Evolutionary conservation across 2,113 vertebrate genomes (phyloP).

Genomic region (Delphinus delphis): DNA sequence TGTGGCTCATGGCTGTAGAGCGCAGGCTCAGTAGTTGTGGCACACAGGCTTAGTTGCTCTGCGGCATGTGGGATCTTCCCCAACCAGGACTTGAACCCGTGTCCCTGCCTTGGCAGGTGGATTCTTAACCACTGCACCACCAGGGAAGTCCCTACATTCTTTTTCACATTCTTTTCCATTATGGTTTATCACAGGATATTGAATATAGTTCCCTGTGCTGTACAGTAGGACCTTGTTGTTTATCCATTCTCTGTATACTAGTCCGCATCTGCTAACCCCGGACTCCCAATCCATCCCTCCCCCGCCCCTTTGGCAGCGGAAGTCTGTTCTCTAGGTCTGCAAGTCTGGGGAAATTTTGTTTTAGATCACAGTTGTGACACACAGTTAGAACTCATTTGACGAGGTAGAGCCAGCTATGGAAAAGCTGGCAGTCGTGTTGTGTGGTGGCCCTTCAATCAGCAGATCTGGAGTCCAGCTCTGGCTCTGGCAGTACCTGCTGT

Average conservation of each 20-base stretch:
- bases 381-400: background rate
- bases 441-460: too few relatives aligned
- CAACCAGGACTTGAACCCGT: too few relatives aligned
- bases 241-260: background rate
- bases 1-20: too few relatives aligned
- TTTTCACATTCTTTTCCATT: background rate
- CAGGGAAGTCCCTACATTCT: background rate
- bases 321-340: background rate
- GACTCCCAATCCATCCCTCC: background rate
- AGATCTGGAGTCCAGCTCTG: background rate
- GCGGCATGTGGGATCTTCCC: too few relatives aligned
- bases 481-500: background rate
- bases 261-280: background rate
- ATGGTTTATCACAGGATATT: background rate
- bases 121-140: too few relatives aligned
- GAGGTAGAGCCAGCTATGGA: background rate
- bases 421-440: background rate
- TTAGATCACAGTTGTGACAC: background rate
- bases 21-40: too few relatives aligned
- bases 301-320: background rate
- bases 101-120: too few relatives aligned
- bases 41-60: accelerated
- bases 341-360: background rate
- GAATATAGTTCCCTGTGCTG: background rate
- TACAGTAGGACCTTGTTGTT: background rate